Percentiles rank a stretch among this genome's conserved stretches.
phyloP scores from a whole-genome alignment of 2,888 invertebrate species.

The Synanthedon andrenaeformis region DNA sequence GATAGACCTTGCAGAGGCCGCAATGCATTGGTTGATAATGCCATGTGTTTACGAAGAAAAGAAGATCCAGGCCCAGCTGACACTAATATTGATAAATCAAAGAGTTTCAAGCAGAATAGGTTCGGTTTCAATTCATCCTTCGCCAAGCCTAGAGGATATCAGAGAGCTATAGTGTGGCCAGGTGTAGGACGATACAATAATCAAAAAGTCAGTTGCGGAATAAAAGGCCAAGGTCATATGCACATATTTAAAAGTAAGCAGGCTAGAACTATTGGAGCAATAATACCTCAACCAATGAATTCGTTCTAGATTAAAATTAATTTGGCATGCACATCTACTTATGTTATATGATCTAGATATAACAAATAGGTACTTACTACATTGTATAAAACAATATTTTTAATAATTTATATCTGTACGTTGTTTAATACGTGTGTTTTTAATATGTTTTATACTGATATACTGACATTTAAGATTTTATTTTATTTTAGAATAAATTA shows the following conservation, averaged over 20 bases:
- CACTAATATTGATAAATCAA: slow-evolving; percentile 33
- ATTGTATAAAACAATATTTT: no score
- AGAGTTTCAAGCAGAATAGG: slow-evolving; percentile 27
- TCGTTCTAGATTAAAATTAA: slow-evolving; percentile 23
- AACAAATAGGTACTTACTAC: no score
- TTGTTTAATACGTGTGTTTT: no score
- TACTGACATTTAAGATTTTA: no score
- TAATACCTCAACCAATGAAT: slow-evolving; percentile 42
- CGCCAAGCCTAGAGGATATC: slow-evolving; percentile 43
- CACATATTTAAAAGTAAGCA: slow-evolving; percentile 46
- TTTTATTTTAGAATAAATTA: no score
- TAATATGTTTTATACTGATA: no score
- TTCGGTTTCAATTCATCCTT: slow-evolving; percentile 48
- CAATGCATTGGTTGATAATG: slow-evolving; percentile 54
- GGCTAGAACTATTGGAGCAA: slow-evolving; percentile 41
- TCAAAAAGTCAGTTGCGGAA: slow-evolving; percentile 16
- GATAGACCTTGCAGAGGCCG: slow-evolving; percentile 46
- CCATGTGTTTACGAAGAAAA: slow-evolving; percentile 56
- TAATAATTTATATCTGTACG: no score
- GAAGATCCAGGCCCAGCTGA: slow-evolving; percentile 65
- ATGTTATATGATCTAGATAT: no score
- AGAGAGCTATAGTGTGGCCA: slow-evolving; percentile 46
- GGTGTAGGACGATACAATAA: slow-evolving; percentile 47
- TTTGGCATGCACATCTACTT: no score
- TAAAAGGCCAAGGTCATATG: slow-evolving; percentile 41